Conservation (phyloP, 2,113 vertebrate genomes). For the Lipotes vexillifer region DNA sequence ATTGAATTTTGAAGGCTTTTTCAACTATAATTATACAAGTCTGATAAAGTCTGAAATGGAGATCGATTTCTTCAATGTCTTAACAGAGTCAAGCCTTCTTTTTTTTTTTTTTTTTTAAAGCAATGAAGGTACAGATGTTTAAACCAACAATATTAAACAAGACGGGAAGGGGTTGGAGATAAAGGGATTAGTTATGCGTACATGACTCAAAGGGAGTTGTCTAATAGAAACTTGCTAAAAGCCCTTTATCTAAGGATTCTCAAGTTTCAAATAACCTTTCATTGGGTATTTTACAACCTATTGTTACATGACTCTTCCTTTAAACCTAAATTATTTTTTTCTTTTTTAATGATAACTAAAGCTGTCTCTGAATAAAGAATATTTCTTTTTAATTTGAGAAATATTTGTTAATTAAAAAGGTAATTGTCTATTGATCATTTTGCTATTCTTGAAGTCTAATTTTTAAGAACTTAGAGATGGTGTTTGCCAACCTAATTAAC, state of each 20-base stretch:
- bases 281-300: not conserved
- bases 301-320: not conserved
- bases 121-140: not conserved
- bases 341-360: not conserved
- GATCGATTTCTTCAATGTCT: conserved; percentile 33
- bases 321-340: not conserved
- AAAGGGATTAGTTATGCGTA: not conserved
- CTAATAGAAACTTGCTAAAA: not conserved
- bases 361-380: not conserved
- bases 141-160: not conserved
- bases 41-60: conserved; percentile 18
- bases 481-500: not conserved
- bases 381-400: conserved; percentile 2
- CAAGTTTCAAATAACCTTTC: not conserved
- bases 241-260: not conserved
- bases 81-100: not conserved
- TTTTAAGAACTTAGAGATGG: not conserved
- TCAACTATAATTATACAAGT: conserved; percentile 9
- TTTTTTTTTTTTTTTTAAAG: not conserved
- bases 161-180: not conserved
- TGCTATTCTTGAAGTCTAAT: not conserved
- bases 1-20: conserved; percentile 15
- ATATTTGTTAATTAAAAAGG: conserved; percentile 1
- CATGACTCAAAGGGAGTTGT: not conserved
- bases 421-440: not conserved